These are phyloP conservation scores for Laticauda colubrina DNA, from an alignment of 2,113 vertebrate species.

Conservation along the genomic window DNA sequence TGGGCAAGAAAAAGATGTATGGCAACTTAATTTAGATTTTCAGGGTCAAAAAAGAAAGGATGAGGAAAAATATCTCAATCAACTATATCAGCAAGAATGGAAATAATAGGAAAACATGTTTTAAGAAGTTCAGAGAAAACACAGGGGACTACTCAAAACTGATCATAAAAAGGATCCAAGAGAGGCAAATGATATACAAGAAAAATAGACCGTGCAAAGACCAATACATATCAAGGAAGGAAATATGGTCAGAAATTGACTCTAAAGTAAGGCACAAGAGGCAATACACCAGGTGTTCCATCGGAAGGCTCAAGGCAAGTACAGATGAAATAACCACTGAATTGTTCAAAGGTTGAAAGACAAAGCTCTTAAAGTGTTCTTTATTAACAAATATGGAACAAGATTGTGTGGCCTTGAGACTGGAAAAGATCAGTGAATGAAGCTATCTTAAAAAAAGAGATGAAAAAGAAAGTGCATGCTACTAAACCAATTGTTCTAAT, in stretches of 20 bases:
- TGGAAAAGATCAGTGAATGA: not conserved
- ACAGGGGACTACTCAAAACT: not conserved
- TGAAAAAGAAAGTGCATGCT: not conserved
- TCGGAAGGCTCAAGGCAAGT: not conserved
- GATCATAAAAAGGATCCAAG: not conserved
- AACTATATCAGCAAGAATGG: not conserved
- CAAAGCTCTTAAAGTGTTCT: not conserved
- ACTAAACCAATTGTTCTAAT: not conserved
- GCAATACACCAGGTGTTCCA: not conserved
- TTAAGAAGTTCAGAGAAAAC: not conserved
- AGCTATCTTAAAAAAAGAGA: not conserved
- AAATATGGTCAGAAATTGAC: not conserved
- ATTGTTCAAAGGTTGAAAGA: not conserved
- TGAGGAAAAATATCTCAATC: not conserved
- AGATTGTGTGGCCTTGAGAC: not conserved
- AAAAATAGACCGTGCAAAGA: not conserved
- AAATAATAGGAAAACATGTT: not conserved
- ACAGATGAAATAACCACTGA: not conserved
- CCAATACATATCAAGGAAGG: not conserved
- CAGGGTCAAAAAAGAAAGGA: not conserved
- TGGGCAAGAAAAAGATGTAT: not conserved
- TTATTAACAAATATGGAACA: not conserved
- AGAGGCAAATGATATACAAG: not conserved
- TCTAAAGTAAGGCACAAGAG: not conserved
- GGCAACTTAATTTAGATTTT: not conserved